These are phyloP conservation scores for Vulpes lagopus DNA, from an alignment of 2,113 vertebrate genomes.

Conservation along the genomic window DNA sequence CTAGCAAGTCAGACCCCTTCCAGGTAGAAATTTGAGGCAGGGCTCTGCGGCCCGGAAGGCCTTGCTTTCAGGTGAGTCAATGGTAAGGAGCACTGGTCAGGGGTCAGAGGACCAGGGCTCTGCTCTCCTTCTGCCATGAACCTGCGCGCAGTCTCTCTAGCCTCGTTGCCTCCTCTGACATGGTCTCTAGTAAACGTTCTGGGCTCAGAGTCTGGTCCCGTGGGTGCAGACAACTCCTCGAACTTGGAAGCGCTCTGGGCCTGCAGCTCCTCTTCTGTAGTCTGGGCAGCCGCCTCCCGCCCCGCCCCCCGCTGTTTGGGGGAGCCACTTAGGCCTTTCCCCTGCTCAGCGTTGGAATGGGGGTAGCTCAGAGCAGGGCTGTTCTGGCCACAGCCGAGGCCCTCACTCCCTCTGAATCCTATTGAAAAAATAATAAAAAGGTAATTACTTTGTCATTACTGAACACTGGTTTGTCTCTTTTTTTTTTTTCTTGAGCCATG, in stretches of 20 bases:
- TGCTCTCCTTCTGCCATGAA: background rate
- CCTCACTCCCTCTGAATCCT: conserved; percentile 85
- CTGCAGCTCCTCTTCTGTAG: background rate
- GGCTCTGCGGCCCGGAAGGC: background rate
- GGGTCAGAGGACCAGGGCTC: background rate
- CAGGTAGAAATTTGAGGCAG: background rate
- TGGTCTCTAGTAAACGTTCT: background rate
- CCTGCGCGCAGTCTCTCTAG: background rate
- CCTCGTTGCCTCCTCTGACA: background rate
- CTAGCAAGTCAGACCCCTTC: background rate
- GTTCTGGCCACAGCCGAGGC: conserved; percentile 62
- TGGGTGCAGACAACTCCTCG: background rate
- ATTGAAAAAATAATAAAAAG: conserved; percentile 92
- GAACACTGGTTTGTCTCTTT: conserved; percentile 88
- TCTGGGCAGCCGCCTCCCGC: no score
- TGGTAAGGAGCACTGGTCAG: background rate
- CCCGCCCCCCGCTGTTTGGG: background rate
- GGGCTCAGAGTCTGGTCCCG: background rate
- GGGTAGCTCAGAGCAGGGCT: conserved; percentile 15
- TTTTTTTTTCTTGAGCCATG: conserved; percentile 71
- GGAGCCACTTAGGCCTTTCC: background rate
- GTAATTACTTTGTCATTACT: conserved; percentile 91
- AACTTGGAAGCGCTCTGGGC: background rate
- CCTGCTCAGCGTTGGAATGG: background rate
- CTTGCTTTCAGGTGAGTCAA: background rate